Evolutionary conservation across 2,113 vertebrate species (phyloP).

Genomic region (human): DNA sequence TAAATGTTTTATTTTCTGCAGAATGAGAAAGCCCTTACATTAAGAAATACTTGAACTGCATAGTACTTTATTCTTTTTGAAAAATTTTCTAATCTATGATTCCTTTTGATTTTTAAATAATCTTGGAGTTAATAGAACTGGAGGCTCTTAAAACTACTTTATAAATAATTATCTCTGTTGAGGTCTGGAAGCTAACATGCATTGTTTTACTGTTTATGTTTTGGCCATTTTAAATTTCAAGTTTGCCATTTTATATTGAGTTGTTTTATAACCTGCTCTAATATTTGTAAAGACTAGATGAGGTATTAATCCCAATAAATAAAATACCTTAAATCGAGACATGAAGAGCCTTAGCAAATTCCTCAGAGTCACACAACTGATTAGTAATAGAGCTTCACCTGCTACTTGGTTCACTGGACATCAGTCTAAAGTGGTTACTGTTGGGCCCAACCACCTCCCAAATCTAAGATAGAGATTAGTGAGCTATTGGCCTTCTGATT

Average conservation of each 20-base stretch:
- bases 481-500: neutral
- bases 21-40: neutral
- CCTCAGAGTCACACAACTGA: neutral
- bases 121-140: neutral
- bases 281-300: neutral
- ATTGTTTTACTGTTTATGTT: constrained; percentile 33
- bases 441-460: neutral
- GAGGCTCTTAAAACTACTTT: neutral
- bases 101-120: neutral
- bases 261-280: neutral
- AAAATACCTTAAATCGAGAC: neutral
- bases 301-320: neutral
- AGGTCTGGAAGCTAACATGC: neutral
- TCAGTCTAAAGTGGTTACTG: rapidly evolving
- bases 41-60: neutral
- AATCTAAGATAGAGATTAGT: neutral
- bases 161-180: neutral
- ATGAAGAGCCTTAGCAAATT: neutral
- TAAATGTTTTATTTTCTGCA: neutral
- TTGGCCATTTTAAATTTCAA: constrained; percentile 7
- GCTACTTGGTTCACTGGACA: neutral
- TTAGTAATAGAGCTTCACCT: neutral
- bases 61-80: neutral
- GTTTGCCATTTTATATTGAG: constrained; percentile 14
- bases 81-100: neutral